Percentiles rank a stretch among this genome's conserved stretches.
phyloP scores from a whole-genome alignment of 2,797 vertebrate genomes.

The Pseudochirops cupreus region DNA sequence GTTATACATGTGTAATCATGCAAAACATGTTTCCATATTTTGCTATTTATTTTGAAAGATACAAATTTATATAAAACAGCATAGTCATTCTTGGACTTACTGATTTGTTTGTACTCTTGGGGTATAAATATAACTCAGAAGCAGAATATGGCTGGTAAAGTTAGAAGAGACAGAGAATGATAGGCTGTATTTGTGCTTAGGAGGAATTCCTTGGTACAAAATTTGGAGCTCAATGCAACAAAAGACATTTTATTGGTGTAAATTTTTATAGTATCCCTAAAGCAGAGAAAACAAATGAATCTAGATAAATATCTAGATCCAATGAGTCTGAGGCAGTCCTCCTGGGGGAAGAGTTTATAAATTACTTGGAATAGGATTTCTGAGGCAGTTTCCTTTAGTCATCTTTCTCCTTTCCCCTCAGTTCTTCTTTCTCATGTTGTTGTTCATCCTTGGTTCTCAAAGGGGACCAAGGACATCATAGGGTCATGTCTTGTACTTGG shows the following conservation, averaged over 20 bases:
- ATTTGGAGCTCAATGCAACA: background rate
- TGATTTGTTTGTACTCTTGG: background rate
- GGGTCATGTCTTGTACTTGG: background rate
- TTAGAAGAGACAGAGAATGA: background rate
- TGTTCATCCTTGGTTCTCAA: background rate
- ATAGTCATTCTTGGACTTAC: background rate
- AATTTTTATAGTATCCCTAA: background rate
- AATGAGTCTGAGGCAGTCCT: background rate
- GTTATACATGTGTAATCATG: background rate
- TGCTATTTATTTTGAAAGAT: background rate
- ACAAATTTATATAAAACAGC: background rate
- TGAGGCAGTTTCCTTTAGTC: background rate
- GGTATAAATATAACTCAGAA: background rate
- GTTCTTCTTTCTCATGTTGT: background rate
- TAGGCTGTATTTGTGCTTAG: background rate
- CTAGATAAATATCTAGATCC: background rate
- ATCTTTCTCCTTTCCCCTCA: background rate
- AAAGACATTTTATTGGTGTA: background rate
- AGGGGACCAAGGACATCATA: background rate
- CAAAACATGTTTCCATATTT: background rate
- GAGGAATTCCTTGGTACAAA: background rate
- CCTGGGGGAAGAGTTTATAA: background rate
- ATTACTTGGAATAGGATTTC: background rate
- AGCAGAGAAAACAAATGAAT: background rate
- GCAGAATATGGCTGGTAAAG: background rate